Conservation (phyloP, 92 coral and sea anemone species). For the Palythoa grandis region DNA sequence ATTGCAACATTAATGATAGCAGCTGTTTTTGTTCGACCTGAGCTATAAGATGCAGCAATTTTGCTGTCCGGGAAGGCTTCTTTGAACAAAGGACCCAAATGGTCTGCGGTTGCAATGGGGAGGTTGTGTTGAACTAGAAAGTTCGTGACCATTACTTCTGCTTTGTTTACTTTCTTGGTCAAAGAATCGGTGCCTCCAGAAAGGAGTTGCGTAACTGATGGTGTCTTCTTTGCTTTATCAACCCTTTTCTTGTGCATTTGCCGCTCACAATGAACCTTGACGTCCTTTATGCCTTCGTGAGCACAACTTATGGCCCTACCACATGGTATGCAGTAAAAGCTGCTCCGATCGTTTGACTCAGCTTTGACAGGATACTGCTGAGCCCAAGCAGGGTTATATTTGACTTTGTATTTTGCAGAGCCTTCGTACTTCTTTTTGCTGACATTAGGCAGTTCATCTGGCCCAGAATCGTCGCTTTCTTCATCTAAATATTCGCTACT, state of each 20-base stretch:
- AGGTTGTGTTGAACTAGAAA: constrained; percentile 57
- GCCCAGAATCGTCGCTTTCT: neutral
- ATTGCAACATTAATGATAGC: constrained; percentile 57
- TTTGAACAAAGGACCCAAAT: constrained; percentile 47
- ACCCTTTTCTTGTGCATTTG: constrained; percentile 38
- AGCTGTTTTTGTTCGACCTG: constrained; percentile 50
- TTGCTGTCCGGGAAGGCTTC: constrained; percentile 57
- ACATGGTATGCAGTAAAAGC: constrained; percentile 57
- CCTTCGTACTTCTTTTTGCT: neutral
- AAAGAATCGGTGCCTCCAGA: constrained; percentile 2
- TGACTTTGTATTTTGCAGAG: constrained; percentile 13
- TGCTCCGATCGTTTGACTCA: constrained; percentile 36
- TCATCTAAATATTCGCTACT: neutral
- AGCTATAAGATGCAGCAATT: constrained; percentile 52
- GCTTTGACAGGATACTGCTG: constrained; percentile 51
- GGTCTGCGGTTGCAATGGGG: constrained; percentile 49
- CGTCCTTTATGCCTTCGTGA: constrained; percentile 54
- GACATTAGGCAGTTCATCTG: neutral
- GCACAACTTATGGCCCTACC: constrained; percentile 45
- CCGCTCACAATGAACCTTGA: constrained; percentile 37
- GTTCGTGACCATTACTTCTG: constrained; percentile 55
- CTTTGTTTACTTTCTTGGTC: constrained; percentile 19
- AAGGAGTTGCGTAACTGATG: constrained; percentile 30
- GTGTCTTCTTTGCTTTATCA: constrained; percentile 37
- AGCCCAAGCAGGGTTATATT: constrained; percentile 56